Base-by-base conservation (phyloP, 2,888 invertebrate genomes). In the Diplolepis rosae region DNA sequence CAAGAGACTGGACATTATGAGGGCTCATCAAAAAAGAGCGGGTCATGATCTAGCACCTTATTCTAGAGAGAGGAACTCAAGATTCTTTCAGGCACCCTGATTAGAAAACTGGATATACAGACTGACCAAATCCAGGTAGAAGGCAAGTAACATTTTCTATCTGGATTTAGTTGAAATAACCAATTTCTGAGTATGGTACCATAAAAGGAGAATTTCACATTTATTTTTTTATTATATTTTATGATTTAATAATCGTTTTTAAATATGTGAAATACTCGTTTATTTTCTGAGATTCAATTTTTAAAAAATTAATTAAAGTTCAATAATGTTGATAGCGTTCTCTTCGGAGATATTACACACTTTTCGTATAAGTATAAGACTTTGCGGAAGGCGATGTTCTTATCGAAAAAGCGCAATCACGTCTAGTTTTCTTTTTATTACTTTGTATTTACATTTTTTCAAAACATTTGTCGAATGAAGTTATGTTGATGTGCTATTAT, bases 1-100 rank as follows among this genome's bases (percentile, higher is more conserved):
- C 77, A 85, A 87, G 39, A 85, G 89, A 69, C 79, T 87, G 81
- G 89, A 89, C 82, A 84, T 85, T 73, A 82, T 89, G 78, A 82
- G 89, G 48, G 72, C 72, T 2, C 82, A 81, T 50, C 83, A 81
- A 78, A 82, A 80, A 78, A 75, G 79, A 68, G 77, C 78, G 28
- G 82, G 81, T 65, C 83, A 83, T 52, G 76, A 73, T 65, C 15
- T 83, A 61, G 75, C 79, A 30, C 82, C 81, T 13, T 83, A 80
- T 66, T 74, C 75, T 35, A 70, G 84, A 42, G 79, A 73, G 42
- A 76, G 80, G 68, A 70, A 69, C 27, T 50, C 79, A 32, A 79
- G 70, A 54, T 22, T 15, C 13, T 61, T 39, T 1, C 22, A 24
- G 2, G 39, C 35, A n/a, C 61, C 61, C 15, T 61, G 27, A 61